Evolutionary conservation across 2,888 invertebrate genomes (phyloP), one percentile per base, ranked within the genome.

Genomic region (Gari tellinella): DNA sequence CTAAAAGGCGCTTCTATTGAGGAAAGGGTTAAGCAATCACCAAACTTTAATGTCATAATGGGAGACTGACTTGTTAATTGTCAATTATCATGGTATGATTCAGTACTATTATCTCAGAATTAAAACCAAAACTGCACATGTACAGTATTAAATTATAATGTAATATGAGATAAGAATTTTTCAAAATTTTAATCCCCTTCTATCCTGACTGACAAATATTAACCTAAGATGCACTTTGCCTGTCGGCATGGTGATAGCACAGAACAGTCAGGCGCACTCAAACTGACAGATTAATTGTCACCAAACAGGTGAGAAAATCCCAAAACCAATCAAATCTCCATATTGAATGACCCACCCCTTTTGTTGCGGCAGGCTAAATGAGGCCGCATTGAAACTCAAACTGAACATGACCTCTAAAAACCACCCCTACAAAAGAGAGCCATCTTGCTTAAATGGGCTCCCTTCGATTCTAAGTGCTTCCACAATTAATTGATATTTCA

Each of bases 401-500:
- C 69, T 57, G 77, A 60, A 65, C 65, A 65, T 55, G 77, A 77
- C 77, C 77, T 72, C 55, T 58, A 57, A 77, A 72, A 72, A 66
- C 65, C 51, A 62, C 53, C 66, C 48, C 66, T 53, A 65, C 72
- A 72, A 77, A 67, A 60, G 77, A 48, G 45, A 31, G 31, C 45
- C 61, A 58, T 58, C 53, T 45, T 53, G 58, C 43, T 46, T 51
- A 31, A 61, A 66, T 61, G 74, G 68, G 56, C 69, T 65, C 56
- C 57, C 61, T 60, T 52, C 60, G 43, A 56, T 56, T 73, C 56
- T 60, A 65, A 45, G 56, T 49, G 51, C 62, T 69, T 52, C 52
- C 49, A 46, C 60, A 60, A 77, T 69, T 69, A 72, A 77, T 77
- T 72, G 77, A 62, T 72, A 77, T 77, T 77, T 77, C 68, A 52